Evolutionary conservation across 1,140 invertebrate genomes (phyloP).

Genomic region (Drosophila sproati): DNA sequence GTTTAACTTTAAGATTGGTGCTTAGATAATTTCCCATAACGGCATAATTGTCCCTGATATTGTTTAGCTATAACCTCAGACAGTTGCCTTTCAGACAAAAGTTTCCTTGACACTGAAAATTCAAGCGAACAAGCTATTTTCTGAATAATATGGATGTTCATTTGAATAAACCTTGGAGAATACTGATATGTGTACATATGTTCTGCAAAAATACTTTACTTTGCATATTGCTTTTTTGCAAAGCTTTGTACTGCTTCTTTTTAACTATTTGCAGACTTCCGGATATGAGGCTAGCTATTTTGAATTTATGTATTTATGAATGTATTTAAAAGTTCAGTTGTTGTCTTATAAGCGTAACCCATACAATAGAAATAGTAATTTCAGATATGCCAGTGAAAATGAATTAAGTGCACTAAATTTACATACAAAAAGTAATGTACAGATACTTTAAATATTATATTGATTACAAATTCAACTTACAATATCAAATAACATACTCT

Average conservation of each 20-base stretch:
- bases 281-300: too few relatives aligned
- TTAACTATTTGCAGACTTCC: background rate
- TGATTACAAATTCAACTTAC: too few relatives aligned
- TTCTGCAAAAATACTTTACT: background rate
- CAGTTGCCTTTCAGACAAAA: slow-evolving; percentile 27
- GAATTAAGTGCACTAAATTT: too few relatives aligned
- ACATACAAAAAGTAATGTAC: too few relatives aligned
- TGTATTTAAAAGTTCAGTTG: too few relatives aligned
- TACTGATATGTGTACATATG: background rate
- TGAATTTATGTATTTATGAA: too few relatives aligned
- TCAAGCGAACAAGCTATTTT: background rate
- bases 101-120: slow-evolving; percentile 23
- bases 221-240: background rate
- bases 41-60: slow-evolving; percentile 49
- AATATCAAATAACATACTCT: too few relatives aligned
- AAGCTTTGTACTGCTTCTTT: background rate
- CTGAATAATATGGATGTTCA: background rate
- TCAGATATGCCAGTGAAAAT: too few relatives aligned
- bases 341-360: too few relatives aligned
- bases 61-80: slow-evolving; percentile 67
- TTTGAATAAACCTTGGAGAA: background rate
- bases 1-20: slow-evolving; percentile 54
- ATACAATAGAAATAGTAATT: too few relatives aligned
- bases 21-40: slow-evolving; percentile 43
- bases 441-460: too few relatives aligned